A percentile compares a stretch with the other conserved stretches of the same genome.
These are phyloP conservation scores for Acronicta leporina DNA, from an alignment of 2,888 invertebrate species.

Conservation along the genomic window DNA sequence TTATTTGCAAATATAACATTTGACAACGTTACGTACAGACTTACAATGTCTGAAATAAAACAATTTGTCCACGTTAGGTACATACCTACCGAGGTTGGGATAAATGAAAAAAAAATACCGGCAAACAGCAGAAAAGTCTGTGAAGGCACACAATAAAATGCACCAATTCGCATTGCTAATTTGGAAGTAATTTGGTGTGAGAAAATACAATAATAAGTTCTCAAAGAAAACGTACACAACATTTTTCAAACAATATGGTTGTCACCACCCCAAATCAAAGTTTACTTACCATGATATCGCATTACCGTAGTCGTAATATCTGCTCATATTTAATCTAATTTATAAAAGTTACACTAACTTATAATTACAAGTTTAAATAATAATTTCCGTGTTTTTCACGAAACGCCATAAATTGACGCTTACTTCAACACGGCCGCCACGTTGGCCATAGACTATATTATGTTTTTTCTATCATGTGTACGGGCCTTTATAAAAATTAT, in stretches of 20 bases:
- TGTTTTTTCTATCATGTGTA: conserved; percentile 56
- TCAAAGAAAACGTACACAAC: conserved; percentile 78
- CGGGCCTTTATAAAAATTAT: conserved; percentile 48
- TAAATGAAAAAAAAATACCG: conserved; percentile 36
- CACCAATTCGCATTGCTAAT: conserved; percentile 5
- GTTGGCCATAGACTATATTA: conserved; percentile 80
- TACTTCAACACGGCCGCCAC: conserved; percentile 76
- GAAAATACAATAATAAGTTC: conserved; percentile 51
- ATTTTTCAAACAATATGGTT: conserved; percentile 81
- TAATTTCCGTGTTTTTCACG: conserved; percentile 76
- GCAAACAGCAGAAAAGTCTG: conserved; percentile 14
- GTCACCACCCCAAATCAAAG: conserved; percentile 67
- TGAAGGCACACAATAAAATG: conserved; percentile 10
- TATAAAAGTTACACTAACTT: conserved; percentile 74
- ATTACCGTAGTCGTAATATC: conserved; percentile 88
- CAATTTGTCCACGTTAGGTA: conserved; percentile 48
- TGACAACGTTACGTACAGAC: neutral
- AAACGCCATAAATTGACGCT: conserved; percentile 85
- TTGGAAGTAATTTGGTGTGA: conserved; percentile 16
- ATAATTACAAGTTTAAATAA: conserved; percentile 70
- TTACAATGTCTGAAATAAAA: conserved; percentile 14
- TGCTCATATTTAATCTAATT: conserved; percentile 84
- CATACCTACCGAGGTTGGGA: conserved; percentile 37
- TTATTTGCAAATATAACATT: neutral
- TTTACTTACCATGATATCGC: conserved; percentile 87